Conservation (phyloP, 2,797 vertebrate species). For the Discoglossus pictus region DNA sequence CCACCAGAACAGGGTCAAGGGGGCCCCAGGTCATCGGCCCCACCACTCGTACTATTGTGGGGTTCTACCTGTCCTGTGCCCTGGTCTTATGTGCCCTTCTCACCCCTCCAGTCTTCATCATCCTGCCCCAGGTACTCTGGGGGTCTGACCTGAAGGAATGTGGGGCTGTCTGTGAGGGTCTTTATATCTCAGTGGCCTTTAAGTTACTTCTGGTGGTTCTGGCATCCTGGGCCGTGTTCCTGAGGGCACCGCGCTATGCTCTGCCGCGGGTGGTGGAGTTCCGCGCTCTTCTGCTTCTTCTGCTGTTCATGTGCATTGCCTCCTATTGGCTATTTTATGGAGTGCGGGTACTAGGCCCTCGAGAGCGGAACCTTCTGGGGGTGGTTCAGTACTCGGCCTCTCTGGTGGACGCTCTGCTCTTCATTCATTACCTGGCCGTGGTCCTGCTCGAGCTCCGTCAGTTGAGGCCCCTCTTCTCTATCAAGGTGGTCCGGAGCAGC, state of each 20-base stretch:
- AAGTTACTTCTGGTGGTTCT: constrained; percentile 93
- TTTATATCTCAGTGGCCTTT: constrained; percentile 94
- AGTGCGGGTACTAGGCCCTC: constrained; percentile 89
- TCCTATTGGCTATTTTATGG: constrained; percentile 98
- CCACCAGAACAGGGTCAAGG: constrained; percentile 83
- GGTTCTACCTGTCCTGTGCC: constrained; percentile 75
- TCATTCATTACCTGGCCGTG: constrained; percentile 93
- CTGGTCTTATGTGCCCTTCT: constrained; percentile 85
- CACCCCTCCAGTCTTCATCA: constrained; percentile 89
- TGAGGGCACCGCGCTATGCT: constrained; percentile 79
- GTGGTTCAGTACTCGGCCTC: constrained; percentile 94
- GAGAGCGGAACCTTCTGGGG: constrained; percentile 90
- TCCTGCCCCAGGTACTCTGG: constrained; percentile 89
- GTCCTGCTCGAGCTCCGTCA: constrained; percentile 91
- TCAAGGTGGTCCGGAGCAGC: constrained; percentile 88
- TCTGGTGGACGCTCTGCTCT: constrained; percentile 91
- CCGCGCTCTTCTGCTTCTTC: constrained; percentile 85
- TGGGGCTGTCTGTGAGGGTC: constrained; percentile 91
- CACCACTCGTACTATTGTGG: constrained; percentile 81
- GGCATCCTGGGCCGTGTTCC: constrained; percentile 93
- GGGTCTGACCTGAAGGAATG: constrained; percentile 84
- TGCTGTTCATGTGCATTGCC: constrained; percentile 88
- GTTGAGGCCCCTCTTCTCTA: constrained; percentile 84
- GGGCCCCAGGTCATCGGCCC: constrained; percentile 77
- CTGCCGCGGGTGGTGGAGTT: constrained; percentile 88